Percentiles rank a stretch among this genome's conserved stretches.
Conservation (phyloP, 2,888 invertebrate genomes). For the Tenthredo notha region DNA sequence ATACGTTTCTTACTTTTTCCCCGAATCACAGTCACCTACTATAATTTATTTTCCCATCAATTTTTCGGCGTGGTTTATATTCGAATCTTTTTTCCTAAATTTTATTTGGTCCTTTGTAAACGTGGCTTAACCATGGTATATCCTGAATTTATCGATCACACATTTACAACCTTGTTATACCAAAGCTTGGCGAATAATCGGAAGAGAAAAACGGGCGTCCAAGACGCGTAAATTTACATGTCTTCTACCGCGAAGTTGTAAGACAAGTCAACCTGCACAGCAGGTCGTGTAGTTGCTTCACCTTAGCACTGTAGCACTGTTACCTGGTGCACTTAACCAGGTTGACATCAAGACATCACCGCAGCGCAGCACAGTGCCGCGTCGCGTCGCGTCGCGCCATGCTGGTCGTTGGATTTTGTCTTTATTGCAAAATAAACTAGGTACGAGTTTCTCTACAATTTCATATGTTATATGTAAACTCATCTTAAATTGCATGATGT, state of each 20-base stretch:
- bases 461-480: background rate
- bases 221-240: conserved; percentile 34
- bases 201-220: conserved; percentile 22
- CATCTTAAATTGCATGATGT: background rate
- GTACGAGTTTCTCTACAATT: background rate
- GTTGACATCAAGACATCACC: background rate
- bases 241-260: background rate
- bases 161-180: conserved; percentile 32
- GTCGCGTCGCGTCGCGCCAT: background rate
- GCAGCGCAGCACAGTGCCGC: background rate
- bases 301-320: background rate
- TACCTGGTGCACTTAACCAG: background rate
- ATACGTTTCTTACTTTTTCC: background rate
- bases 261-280: conserved; percentile 28
- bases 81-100: background rate
- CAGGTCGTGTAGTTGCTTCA: conserved; percentile 21
- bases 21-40: background rate
- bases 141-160: conserved; percentile 18
- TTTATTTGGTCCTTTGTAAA: background rate
- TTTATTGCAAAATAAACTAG: background rate
- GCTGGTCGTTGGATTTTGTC: background rate
- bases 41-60: background rate
- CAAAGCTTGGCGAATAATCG: background rate
- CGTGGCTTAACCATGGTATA: background rate
- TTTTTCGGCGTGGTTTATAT: background rate